phyloP scores from a whole-genome alignment of 2,797 vertebrate genomes.

The Lepus oiostolus region DNA sequence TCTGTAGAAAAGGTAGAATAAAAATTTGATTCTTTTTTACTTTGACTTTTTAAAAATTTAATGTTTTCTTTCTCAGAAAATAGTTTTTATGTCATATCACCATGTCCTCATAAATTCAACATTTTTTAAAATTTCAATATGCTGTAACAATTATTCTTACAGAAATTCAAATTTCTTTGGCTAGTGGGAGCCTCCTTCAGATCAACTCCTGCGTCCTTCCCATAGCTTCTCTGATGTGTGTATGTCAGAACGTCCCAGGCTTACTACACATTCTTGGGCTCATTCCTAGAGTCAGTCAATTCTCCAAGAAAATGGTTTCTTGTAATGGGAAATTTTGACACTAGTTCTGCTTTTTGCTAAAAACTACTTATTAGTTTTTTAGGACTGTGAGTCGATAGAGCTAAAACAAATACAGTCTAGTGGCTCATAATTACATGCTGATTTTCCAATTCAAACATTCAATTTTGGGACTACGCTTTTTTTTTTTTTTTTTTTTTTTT shows the following conservation, averaged over 20 bases:
- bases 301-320: neutral
- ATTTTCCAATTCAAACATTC: neutral
- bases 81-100: neutral
- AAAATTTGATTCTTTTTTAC: neutral
- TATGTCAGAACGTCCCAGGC: neutral
- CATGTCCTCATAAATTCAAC: neutral
- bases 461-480: neutral
- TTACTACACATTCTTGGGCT: neutral
- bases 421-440: neutral
- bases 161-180: neutral
- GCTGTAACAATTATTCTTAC: neutral
- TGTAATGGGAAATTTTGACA: neutral
- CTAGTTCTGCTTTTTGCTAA: neutral
- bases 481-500: neutral
- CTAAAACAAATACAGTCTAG: neutral
- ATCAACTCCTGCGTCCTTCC: neutral
- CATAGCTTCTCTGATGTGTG: neutral
- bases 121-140: neutral
- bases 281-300: neutral
- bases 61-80: neutral
- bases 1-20: neutral
- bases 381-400: neutral
- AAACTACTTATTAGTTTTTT: neutral
- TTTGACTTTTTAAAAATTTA: neutral
- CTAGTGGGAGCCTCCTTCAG: neutral